Evolutionary conservation across 2,113 vertebrate genomes (phyloP).

Genomic region (Aleadryas rufinucha): DNA sequence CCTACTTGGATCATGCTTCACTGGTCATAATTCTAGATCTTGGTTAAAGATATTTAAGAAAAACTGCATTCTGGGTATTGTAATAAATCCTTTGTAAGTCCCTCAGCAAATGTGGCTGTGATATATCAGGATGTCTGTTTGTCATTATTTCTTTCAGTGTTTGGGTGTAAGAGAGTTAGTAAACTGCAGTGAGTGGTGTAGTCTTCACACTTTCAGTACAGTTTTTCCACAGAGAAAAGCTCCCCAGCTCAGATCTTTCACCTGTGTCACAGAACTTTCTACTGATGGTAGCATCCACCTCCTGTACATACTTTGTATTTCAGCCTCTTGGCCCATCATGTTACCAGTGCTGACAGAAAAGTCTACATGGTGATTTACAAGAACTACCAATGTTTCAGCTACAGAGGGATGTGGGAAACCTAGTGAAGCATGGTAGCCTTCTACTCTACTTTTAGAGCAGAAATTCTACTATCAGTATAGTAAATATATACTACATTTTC

Average conservation of each 20-base stretch:
- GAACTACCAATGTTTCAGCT: neutral
- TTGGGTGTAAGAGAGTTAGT: neutral
- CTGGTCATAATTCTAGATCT: neutral
- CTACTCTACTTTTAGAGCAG: neutral
- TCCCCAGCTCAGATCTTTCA: neutral
- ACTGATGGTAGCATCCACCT: neutral
- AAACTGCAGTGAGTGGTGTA: neutral
- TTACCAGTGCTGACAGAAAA: neutral
- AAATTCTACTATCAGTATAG: neutral
- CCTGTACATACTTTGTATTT: neutral
- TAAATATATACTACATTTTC: neutral
- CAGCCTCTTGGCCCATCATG: neutral
- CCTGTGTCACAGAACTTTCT: neutral
- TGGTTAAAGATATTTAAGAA: neutral
- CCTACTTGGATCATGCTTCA: neutral
- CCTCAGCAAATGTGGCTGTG: neutral
- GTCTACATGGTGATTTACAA: neutral
- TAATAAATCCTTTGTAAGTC: neutral
- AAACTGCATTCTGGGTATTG: neutral
- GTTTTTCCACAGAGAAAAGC: neutral
- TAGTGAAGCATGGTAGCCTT: neutral
- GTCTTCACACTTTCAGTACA: neutral
- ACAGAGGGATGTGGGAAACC: neutral
- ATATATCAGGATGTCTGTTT: neutral
- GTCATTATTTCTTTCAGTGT: neutral